phyloP scores from a whole-genome alignment of 2,113 vertebrate genomes.

The Pteropus alecto region DNA sequence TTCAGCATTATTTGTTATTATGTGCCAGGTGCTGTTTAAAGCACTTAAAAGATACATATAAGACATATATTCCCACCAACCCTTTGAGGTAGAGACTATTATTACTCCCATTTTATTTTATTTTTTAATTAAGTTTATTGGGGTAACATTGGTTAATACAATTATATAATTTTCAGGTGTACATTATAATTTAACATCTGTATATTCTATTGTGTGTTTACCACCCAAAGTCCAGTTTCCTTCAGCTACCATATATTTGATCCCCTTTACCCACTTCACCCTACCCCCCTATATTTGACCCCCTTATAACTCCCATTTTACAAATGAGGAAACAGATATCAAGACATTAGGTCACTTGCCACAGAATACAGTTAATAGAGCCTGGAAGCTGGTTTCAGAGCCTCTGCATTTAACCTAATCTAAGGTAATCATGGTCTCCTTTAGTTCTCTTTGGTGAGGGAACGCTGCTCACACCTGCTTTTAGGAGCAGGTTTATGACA shows the following conservation, averaged over 20 bases:
- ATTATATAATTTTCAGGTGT: too few relatives aligned
- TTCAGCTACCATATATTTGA: too few relatives aligned
- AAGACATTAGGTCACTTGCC: neutral
- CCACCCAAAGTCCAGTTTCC: too few relatives aligned
- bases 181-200: too few relatives aligned
- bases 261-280: too few relatives aligned
- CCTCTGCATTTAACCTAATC: neutral
- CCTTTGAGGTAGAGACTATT: neutral
- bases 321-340: neutral
- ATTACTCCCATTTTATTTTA: too few relatives aligned
- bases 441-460: neutral
- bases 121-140: too few relatives aligned
- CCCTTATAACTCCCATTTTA: neutral
- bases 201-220: too few relatives aligned
- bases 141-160: too few relatives aligned
- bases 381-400: neutral
- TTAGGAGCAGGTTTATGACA: neutral
- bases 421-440: neutral
- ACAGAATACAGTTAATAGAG: neutral
- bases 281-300: too few relatives aligned
- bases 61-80: neutral
- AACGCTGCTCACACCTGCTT: neutral
- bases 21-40: neutral
- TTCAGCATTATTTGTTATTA: neutral
- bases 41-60: neutral